Conservation (phyloP, 2,113 vertebrate genomes). For the Eidolon helvum region DNA sequence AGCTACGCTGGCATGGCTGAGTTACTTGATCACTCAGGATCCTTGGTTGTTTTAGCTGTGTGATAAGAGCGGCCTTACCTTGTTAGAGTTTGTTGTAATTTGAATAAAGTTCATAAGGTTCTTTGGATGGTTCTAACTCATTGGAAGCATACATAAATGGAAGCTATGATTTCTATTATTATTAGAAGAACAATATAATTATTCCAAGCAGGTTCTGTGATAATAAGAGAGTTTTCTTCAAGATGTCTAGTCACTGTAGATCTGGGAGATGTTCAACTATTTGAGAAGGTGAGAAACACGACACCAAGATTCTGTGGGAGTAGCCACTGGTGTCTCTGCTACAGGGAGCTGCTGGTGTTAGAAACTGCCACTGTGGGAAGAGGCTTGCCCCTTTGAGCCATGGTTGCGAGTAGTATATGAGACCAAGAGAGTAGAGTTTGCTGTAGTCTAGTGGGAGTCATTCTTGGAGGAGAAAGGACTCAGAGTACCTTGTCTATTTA, state of each 20-base stretch:
- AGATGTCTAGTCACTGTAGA: not conserved
- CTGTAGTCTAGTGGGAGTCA: not conserved
- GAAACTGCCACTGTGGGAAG: not conserved
- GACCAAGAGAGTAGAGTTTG: not conserved
- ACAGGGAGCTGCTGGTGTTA: not conserved
- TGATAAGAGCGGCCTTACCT: not conserved
- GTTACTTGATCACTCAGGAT: not conserved
- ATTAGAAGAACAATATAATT: not conserved
- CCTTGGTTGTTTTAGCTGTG: not conserved
- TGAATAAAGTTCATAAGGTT: not conserved
- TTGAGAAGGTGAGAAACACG: not conserved
- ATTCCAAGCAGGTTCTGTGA: not conserved
- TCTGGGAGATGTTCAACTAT: not conserved
- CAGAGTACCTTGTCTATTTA: not conserved
- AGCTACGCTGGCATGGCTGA: not conserved
- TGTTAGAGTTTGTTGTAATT: not conserved
- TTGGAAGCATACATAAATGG: not conserved
- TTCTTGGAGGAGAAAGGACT: not conserved
- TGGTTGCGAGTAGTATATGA: accelerated
- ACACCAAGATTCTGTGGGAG: not conserved
- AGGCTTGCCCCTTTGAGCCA: not conserved
- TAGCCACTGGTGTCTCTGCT: not conserved
- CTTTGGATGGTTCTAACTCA: not conserved
- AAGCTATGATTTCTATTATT: not conserved
- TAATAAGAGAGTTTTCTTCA: not conserved